Percentiles rank a stretch among this genome's conserved stretches.
phyloP scores from a whole-genome alignment of 1,140 invertebrate species.

The Centruroides vittatus region DNA sequence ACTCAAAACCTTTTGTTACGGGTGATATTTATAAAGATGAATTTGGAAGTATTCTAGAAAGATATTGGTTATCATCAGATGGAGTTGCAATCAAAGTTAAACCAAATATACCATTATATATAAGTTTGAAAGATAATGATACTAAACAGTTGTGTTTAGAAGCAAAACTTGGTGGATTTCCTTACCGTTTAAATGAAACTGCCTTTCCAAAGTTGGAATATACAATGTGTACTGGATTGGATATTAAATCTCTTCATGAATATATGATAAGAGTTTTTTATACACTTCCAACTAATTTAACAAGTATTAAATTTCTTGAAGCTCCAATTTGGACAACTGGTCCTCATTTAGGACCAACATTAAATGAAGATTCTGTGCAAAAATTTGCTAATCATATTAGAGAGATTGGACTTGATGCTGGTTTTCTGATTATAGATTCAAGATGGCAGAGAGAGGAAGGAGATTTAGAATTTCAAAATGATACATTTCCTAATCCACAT shows the following conservation, averaged over 20 bases:
- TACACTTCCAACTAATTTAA: not conserved
- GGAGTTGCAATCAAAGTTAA: constrained; percentile 64
- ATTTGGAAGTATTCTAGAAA: constrained; percentile 62
- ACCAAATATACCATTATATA: constrained; percentile 56
- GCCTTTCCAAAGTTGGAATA: constrained; percentile 53
- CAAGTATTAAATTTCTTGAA: constrained; percentile 15
- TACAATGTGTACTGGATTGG: constrained; percentile 62
- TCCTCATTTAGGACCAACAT: constrained; percentile 10
- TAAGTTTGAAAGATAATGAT: constrained; percentile 29
- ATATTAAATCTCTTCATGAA: constrained; percentile 58
- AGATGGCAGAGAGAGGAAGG: constrained; percentile 37
- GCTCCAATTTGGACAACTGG: constrained; percentile 19
- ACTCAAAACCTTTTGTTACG: constrained; percentile 64
- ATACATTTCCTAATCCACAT: constrained; percentile 49
- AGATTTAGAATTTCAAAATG: constrained; percentile 32
- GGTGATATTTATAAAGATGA: constrained; percentile 45
- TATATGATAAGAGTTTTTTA: constrained; percentile 38
- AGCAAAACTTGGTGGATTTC: constrained; percentile 48
- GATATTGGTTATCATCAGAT: constrained; percentile 70
- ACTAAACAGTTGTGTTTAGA: constrained; percentile 52
- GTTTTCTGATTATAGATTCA: constrained; percentile 37
- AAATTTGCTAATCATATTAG: constrained; percentile 26
- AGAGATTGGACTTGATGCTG: constrained; percentile 27
- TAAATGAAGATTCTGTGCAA: constrained; percentile 17
- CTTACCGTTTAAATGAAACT: constrained; percentile 55